Base-by-base conservation (phyloP, 2,113 vertebrate genomes). In the Scopus umbretta region DNA sequence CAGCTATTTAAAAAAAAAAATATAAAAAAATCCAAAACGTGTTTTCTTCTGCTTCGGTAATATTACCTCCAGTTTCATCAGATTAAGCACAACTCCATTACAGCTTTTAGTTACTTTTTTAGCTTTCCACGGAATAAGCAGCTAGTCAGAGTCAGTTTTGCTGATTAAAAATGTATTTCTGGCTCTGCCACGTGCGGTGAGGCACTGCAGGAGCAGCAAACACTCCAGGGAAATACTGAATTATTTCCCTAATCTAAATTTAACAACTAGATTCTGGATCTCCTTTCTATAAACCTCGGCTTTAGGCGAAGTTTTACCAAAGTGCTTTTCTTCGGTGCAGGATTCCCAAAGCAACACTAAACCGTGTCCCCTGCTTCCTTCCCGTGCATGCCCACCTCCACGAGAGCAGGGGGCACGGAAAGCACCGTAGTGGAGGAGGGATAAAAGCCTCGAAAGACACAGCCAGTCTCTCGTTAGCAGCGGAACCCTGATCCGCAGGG, bases 371-470 rank as follows among this genome's bases (percentile, higher is more conserved):
- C 27, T 21, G 47, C 52, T 71, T 87, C 61, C 42, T 25, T 50
- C 29, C 56, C 5, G 11, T 12, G 23, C 1, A 1, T 47, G 56
- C 38, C 52, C n/a, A 43, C 32, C 34, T 26, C 50, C 59, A 22
- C 0, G 1, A n/a, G 61, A 34, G 43, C 2, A 13, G 36, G 23
- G 27, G 43, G 11, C n/a, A 80, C 1, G 0, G 30, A 42, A 47
- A 68, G 49, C 71, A 36, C 8, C 1, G 11, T 3, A 19, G 13
- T 0, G 10, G 66, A 59, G 9, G 6, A 36, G 19, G 49, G 25
- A 59, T 19, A 67, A 61, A 76, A 76, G 13, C 40, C 56, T 47
- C 0, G 0, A 40, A 78, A 53, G 55, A 43, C 50, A 21, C 49
- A 55, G 75, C 3, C 0, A 0, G 15, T 34, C 52, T 32, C 25